phyloP scores from a whole-genome alignment of 2,113 vertebrate genomes.

The Probosciger aterrimus region DNA sequence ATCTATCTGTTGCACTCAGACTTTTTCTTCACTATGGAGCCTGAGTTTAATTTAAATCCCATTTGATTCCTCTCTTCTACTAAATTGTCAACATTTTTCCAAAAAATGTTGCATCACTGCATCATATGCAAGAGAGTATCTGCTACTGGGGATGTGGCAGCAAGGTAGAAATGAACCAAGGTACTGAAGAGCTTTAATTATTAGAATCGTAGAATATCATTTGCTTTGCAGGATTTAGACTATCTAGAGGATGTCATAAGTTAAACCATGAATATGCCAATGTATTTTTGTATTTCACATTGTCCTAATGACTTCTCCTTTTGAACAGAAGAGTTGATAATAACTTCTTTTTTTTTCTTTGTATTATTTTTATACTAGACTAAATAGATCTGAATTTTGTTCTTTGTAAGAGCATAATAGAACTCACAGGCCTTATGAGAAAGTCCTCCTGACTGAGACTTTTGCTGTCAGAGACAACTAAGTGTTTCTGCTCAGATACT shows the following conservation, averaged over 20 bases:
- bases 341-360: neutral
- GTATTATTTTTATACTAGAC: neutral
- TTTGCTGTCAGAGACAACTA: neutral
- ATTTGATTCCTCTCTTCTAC: neutral
- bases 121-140: neutral
- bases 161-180: neutral
- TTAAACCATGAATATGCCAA: neutral
- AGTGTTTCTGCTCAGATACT: neutral
- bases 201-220: neutral
- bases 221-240: neutral
- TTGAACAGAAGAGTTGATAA: neutral
- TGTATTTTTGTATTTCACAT: neutral
- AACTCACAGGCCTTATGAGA: neutral
- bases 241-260: neutral
- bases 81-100: neutral
- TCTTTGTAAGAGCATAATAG: neutral
- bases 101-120: neutral
- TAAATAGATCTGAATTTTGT: neutral
- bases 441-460: neutral
- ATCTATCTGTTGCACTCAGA: neutral
- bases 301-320: neutral
- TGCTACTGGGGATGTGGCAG: neutral
- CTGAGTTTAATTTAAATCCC: neutral
- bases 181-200: neutral
- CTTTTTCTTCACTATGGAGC: neutral